Evolutionary conservation across 92 coral and sea anemone species (phyloP).

Genomic region (Anthopleura xanthogrammica): DNA sequence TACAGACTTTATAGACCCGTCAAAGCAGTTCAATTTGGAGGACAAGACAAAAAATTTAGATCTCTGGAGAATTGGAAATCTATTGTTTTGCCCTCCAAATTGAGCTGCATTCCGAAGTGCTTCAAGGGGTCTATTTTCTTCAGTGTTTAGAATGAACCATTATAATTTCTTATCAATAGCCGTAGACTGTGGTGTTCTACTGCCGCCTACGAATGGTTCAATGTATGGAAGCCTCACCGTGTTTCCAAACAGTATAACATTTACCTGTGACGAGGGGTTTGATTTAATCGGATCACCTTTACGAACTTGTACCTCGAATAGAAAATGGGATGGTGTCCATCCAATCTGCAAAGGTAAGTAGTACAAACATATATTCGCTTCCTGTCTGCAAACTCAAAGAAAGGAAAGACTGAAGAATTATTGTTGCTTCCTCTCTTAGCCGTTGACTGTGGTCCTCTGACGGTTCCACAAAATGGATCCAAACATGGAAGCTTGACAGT

Average conservation of each 20-base stretch:
- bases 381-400: not conserved
- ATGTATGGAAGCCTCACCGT: slow-evolving; percentile 34
- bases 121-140: not conserved
- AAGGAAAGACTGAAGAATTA: not conserved
- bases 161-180: slow-evolving; percentile 28
- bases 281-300: slow-evolving; percentile 46
- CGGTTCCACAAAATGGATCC: no score
- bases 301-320: slow-evolving; percentile 46
- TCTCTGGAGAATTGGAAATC: no score
- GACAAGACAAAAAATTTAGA: no score
- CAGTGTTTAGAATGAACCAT: not conserved
- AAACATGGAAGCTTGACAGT: no score
- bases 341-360: slow-evolving; percentile 47
- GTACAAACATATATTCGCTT: not conserved
- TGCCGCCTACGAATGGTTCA: slow-evolving; percentile 38
- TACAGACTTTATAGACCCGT: no score
- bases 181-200: slow-evolving; percentile 48
- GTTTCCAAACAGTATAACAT: slow-evolving; percentile 37
- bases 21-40: no score
- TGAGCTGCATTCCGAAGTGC: not conserved
- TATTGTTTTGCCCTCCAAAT: not conserved
- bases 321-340: slow-evolving; percentile 46
- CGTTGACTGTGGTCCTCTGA: no score
- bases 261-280: slow-evolving; percentile 55
- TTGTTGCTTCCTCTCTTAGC: not conserved